These are phyloP conservation scores for Crotophaga sulcirostris DNA, from an alignment of 2,113 vertebrate genomes.

Conservation along the genomic window DNA sequence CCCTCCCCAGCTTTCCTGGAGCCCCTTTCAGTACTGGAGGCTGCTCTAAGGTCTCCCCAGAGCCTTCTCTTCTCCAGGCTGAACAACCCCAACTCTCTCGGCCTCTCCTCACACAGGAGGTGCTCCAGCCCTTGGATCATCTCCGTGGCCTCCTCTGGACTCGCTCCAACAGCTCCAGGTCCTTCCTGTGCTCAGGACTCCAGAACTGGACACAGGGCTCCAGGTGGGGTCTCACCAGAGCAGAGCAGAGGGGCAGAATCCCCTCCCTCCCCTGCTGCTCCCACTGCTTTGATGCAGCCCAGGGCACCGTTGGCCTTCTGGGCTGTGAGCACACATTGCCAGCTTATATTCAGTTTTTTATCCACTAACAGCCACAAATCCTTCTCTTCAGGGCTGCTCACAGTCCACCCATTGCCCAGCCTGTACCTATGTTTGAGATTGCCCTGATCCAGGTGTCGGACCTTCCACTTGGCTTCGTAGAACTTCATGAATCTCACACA, in stretches of 20 bases:
- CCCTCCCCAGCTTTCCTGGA: neutral
- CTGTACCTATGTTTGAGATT: neutral
- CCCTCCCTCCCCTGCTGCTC: neutral
- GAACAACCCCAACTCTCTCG: neutral
- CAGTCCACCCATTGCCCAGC: neutral
- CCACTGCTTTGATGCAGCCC: neutral
- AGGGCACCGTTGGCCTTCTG: neutral
- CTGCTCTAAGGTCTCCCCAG: rapidly evolving
- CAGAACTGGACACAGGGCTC: rapidly evolving
- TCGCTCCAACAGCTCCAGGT: rapidly evolving
- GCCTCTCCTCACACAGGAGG: neutral
- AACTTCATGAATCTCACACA: neutral
- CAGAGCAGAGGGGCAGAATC: neutral
- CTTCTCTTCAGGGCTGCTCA: neutral
- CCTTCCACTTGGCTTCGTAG: neutral
- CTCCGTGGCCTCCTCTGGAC: neutral
- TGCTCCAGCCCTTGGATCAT: neutral
- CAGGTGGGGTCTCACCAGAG: neutral
- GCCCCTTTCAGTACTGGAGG: neutral
- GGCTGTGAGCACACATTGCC: rapidly evolving
- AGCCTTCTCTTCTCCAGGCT: neutral
- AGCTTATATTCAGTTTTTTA: neutral
- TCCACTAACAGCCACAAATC: neutral
- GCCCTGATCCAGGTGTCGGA: neutral
- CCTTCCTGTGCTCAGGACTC: rapidly evolving